A percentile compares a stretch with the other conserved stretches of the same genome.
These are phyloP conservation scores for Phymorhynchus buccinoides DNA, from an alignment of 1,140 invertebrate species.

Conservation along the genomic window DNA sequence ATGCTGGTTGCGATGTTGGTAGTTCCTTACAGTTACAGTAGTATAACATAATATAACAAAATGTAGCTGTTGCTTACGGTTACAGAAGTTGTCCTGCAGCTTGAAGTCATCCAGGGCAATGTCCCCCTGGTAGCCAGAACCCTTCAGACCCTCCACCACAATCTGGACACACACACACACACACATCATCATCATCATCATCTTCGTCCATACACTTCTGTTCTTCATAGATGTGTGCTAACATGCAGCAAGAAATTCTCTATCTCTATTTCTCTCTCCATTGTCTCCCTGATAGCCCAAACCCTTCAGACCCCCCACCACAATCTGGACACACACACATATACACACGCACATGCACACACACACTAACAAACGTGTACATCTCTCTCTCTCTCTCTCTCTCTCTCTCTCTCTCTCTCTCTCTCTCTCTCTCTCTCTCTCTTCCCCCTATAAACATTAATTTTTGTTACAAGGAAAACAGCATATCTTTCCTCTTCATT, in stretches of 20 bases:
- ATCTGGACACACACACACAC: constrained; percentile 42
- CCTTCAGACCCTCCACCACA: constrained; percentile 79
- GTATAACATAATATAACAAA: too few species aligned
- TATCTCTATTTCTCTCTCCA: neutral
- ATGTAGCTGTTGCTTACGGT: constrained; percentile 32
- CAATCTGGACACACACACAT: neutral
- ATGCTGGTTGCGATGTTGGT: too few species aligned
- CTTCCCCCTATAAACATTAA: too few species aligned
- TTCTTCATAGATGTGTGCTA: too few species aligned
- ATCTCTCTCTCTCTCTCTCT: neutral
- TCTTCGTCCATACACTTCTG: too few species aligned
- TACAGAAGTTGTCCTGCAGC: constrained; percentile 75
- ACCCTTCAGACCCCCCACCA: neutral
- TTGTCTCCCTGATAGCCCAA: too few species aligned
- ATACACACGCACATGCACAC: neutral
- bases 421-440: too few species aligned
- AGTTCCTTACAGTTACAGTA: too few species aligned
- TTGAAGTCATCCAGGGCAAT: constrained; percentile 83
- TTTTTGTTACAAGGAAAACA: too few species aligned
- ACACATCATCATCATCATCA: neutral
- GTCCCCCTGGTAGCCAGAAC: constrained; percentile 78
- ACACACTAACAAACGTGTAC: neutral
- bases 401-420: too few species aligned
- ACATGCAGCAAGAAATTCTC: neutral
- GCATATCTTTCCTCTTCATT: too few species aligned